Conservation (phyloP, 2,113 vertebrate genomes). For the Pipa parva region DNA sequence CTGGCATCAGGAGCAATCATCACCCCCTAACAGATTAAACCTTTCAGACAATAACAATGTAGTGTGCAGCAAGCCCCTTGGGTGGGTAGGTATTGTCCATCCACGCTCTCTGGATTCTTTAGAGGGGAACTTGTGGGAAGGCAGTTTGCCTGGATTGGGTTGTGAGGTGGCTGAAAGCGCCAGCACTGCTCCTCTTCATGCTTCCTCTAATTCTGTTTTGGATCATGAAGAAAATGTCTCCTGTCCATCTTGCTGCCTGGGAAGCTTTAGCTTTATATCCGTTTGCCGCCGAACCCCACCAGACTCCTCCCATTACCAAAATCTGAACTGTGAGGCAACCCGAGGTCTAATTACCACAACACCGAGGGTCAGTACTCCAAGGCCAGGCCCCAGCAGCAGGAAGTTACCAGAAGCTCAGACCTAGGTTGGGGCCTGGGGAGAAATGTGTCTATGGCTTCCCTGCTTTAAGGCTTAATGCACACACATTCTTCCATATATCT, state of each 20-base stretch:
- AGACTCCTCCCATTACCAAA: conserved; percentile 71
- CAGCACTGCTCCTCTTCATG: conserved; percentile 46
- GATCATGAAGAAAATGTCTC: conserved; percentile 81
- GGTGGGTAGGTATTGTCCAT: conserved; percentile 63
- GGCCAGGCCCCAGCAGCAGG: conserved; percentile 68
- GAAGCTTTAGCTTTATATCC: conserved; percentile 75
- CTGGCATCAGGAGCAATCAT: conserved; percentile 32
- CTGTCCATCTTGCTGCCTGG: conserved; percentile 81
- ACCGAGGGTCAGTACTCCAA: conserved; percentile 38
- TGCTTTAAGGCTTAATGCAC: background rate
- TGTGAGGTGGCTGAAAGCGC: conserved; percentile 50
- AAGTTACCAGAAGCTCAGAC: conserved; percentile 81
- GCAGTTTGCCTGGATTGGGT: conserved; percentile 49
- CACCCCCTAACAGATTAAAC: conserved; percentile 49
- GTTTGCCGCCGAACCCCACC: conserved; percentile 72
- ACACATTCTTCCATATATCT: background rate
- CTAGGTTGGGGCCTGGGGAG: conserved; percentile 50
- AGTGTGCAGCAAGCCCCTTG: conserved; percentile 62
- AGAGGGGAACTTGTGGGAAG: conserved; percentile 53
- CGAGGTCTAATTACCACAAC: conserved; percentile 66
- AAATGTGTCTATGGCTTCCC: no score
- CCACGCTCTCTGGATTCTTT: conserved; percentile 35
- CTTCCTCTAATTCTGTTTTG: conserved; percentile 50
- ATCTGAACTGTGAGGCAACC: conserved; percentile 72
- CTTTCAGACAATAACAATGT: conserved; percentile 75